Evolutionary conservation across 2,797 vertebrate genomes (phyloP).

Genomic region (Chiloscyllium punctatum): DNA sequence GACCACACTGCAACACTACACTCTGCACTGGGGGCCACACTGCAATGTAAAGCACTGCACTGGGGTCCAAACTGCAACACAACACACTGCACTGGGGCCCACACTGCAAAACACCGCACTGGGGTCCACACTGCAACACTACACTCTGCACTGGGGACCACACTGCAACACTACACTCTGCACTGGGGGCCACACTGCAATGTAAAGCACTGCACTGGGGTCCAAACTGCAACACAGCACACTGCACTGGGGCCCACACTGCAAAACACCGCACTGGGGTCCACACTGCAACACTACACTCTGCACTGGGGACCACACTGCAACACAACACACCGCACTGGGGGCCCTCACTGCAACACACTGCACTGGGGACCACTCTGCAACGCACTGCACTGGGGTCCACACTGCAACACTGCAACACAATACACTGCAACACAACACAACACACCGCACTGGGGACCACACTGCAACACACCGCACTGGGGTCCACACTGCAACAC

Average conservation of each 20-base stretch:
- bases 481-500: neutral
- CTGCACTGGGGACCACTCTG: neutral
- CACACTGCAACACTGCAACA: neutral
- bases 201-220: neutral
- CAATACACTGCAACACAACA: neutral
- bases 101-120: too few species aligned
- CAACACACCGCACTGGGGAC: neutral
- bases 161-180: too few species aligned
- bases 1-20: too few species aligned
- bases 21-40: too few species aligned
- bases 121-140: too few species aligned
- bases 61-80: too few species aligned
- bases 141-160: too few species aligned
- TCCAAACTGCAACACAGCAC: neutral
- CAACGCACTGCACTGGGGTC: too few species aligned
- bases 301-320: too few species aligned
- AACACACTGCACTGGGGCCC: too few species aligned
- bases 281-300: neutral
- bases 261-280: neutral
- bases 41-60: neutral
- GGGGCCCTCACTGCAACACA: rapidly evolving
- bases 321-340: neutral
- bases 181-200: too few species aligned
- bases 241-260: neutral
- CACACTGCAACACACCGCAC: neutral